Evolutionary conservation across 2,888 invertebrate species (phyloP), one percentile per base, ranked within the genome.

Genomic region (Ommatoiulus sabulosus): DNA sequence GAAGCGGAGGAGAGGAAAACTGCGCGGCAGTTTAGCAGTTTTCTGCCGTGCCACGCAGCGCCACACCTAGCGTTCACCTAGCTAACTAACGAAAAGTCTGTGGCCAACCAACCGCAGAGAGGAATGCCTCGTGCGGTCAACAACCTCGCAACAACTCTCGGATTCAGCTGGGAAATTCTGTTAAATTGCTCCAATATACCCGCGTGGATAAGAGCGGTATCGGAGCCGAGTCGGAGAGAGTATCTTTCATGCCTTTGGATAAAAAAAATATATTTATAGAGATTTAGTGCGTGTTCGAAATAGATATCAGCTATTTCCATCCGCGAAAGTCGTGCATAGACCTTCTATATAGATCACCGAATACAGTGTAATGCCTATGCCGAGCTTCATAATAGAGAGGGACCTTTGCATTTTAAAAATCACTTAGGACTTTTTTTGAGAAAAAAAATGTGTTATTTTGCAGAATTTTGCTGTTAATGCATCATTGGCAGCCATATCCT

Each of bases 61-160:
- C 52, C 52, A 52, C 52, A 52, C 52, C 52, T 52, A 52, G 52
- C 52, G 52, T n/a, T n/a, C n/a, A n/a, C n/a, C n/a, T n/a, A n/a
- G n/a, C n/a, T n/a, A 52, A 15, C 12, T 4, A 8, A 10, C 52
- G 5, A 4, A 52, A 46, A 46, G 46, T 52, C 52, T 52, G 52
- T 52, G 52, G 52, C 52, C 52, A 52, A 52, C 52, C 52, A 52
- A 52, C 52, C 52, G 15, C 52, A 52, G 52, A 52, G 52, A 52
- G 52, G 52, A 52, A 52, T 52, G 52, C 52, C 52, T 52, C 12
- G 52, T 52, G 52, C 52, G 52, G 52, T 52, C 52, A 52, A 52
- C 52, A 52, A 52, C 52, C 52, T 52, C 15, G 12, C 52, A 52
- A 52, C 52, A 52, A 52, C 52, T 52, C 46, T 8, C 8, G 15